Conservation (phyloP, 1,140 invertebrate genomes). For the Drosophila carrolli region DNA sequence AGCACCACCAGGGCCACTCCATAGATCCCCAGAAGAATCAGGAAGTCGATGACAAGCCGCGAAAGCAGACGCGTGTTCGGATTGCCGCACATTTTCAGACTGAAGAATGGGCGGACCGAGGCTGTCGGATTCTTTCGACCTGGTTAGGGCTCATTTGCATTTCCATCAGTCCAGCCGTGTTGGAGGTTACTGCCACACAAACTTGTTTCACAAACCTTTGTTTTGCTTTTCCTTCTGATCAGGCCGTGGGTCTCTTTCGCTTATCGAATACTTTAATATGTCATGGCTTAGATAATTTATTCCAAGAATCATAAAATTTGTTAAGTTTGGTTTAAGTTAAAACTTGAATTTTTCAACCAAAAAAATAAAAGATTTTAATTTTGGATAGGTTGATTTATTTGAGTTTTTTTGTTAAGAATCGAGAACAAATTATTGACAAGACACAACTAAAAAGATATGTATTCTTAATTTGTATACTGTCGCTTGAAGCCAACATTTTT, state of each 20-base stretch:
- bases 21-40: conserved; percentile 65
- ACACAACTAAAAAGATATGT: too few relatives aligned
- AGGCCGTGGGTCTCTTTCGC: conserved; percentile 3
- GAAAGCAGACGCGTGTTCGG: conserved; percentile 75
- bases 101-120: conserved; percentile 12
- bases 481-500: too few relatives aligned
- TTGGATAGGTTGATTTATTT: too few relatives aligned
- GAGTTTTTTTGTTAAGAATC: too few relatives aligned
- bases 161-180: conserved; percentile 32
- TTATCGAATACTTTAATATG: conserved; percentile 63
- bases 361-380: too few relatives aligned
- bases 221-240: conserved; percentile 29
- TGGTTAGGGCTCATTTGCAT: conserved; percentile 62
- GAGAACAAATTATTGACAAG: too few relatives aligned
- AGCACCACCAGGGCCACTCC: conserved; percentile 66
- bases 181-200: conserved; percentile 32
- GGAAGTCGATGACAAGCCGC: conserved; percentile 75
- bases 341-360: too few relatives aligned
- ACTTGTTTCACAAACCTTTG: conserved; percentile 65
- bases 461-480: too few relatives aligned
- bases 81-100: conserved; percentile 80
- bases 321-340: background rate
- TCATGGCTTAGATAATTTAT: conserved; percentile 71
- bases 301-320: conserved; percentile 9
- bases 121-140: conserved; percentile 27